A percentile compares a stretch with the other conserved stretches of the same genome.
Conservation (phyloP, 2,797 vertebrate species). For the Arrhamphus sclerolepis region DNA sequence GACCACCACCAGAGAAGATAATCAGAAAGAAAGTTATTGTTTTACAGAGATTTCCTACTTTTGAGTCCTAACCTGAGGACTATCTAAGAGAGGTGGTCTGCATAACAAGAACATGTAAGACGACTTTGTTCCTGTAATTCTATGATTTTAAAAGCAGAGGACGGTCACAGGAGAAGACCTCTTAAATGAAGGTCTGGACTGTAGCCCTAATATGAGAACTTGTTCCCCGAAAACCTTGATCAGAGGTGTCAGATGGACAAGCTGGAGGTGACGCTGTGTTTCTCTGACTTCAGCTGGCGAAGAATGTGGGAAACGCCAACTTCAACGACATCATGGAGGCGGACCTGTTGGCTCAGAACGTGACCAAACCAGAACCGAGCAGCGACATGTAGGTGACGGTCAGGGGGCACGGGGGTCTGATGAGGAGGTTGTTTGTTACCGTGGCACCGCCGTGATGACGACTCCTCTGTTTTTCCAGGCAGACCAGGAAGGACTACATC, state of each 20-base stretch:
- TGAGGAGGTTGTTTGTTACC: too few species aligned
- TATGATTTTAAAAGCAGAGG: too few species aligned
- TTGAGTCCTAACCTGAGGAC: too few species aligned
- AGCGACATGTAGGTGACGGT: constrained; percentile 91
- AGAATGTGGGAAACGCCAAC: constrained; percentile 93
- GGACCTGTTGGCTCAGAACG: constrained; percentile 81
- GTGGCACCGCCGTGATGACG: not conserved
- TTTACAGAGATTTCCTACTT: too few species aligned
- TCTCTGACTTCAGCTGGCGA: constrained; percentile 86
- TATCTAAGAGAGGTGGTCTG: too few species aligned
- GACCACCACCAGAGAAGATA: too few species aligned
- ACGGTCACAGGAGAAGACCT: too few species aligned
- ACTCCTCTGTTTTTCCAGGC: constrained; percentile 80
- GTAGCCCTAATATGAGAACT: too few species aligned
- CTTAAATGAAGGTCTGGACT: too few species aligned
- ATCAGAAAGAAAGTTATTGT: too few species aligned
- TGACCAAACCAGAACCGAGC: constrained; percentile 85
- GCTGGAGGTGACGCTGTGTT: not conserved
- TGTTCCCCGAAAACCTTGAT: not conserved
- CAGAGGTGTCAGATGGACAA: not conserved
- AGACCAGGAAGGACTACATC: constrained; percentile 94
- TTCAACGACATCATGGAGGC: constrained; percentile 98
- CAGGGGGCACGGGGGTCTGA: not conserved
- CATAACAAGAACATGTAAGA: too few species aligned
- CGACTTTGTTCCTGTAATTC: too few species aligned